These are phyloP conservation scores for Drosophila sp. DNA, from an alignment of 1,140 invertebrate genomes.

Conservation along the genomic window DNA sequence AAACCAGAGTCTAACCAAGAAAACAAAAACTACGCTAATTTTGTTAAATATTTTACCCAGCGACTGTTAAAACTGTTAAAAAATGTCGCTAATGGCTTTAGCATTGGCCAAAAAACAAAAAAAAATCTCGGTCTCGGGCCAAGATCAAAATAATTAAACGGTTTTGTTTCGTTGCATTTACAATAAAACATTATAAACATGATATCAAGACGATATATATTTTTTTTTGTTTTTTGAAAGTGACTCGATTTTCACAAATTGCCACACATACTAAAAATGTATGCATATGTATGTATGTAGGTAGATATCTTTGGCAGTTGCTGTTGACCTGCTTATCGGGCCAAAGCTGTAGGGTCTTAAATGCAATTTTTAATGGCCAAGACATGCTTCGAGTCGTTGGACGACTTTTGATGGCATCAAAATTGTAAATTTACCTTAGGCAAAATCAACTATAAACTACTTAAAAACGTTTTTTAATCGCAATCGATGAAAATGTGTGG, in stretches of 20 bases:
- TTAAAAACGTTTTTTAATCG: slow-evolving; percentile 16
- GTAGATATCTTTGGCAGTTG: not conserved
- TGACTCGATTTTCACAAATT: slow-evolving; percentile 30
- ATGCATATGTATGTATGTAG: not conserved
- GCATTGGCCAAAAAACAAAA: slow-evolving; percentile 53
- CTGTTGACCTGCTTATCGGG: slow-evolving; percentile 36
- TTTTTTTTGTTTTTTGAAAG: slow-evolving; percentile 34
- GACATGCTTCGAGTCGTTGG: not conserved
- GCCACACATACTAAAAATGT: not conserved
- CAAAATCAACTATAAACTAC: slow-evolving; percentile 17
- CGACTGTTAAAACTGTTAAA: slow-evolving; percentile 20
- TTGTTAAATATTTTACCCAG: slow-evolving; percentile 27
- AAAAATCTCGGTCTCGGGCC: slow-evolving; percentile 39
- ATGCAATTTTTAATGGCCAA: slow-evolving; percentile 29
- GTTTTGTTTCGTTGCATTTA: slow-evolving; percentile 4
- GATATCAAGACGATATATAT: slow-evolving; percentile 46
- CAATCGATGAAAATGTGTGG: not conserved
- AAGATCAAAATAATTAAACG: slow-evolving; percentile 57
- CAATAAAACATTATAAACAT: slow-evolving; percentile 14
- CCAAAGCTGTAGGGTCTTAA: slow-evolving; percentile 13
- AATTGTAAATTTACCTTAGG: slow-evolving; percentile 16
- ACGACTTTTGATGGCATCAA: slow-evolving; percentile 19
- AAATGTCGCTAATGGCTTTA: slow-evolving; percentile 46
- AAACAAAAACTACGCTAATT: slow-evolving; percentile 14
- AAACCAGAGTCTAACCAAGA: slow-evolving; percentile 13